Evolutionary conservation across 53 echinoderm and acorn worm genomes (phyloP), one percentile per base, ranked within the genome.

Genomic region (Stichopus horrens): DNA sequence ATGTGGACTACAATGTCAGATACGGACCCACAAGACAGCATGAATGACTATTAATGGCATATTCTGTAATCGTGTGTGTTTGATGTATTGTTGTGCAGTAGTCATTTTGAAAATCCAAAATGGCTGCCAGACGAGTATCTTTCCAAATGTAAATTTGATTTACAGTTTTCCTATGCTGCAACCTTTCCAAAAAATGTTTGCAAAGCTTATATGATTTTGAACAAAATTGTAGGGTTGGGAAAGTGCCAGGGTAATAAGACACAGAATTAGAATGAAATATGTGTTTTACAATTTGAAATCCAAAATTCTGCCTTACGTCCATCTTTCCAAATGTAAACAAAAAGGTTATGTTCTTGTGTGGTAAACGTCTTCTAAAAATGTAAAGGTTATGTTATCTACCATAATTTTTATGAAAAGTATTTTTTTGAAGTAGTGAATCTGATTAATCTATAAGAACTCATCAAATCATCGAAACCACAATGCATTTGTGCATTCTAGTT

Each of bases 21-120:
- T 65, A 86, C 82, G 82, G 82, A 81, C 86, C 67, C 52, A 86
- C 67, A 71, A 8, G 86, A 86, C 71, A 86, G 86, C 57, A 83
- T 57, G 57, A 55, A 19, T n/a, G 57, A 58, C 57, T 57, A 55
- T 83, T 5, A 83, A 83, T 0, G 57, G 77, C 37, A 37, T 37
- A 37, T 37, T 77, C 77, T 77, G 77, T 77, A 77, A 77, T 77
- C 21, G 21, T 77, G 21, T 77, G 53, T 77, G 77, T 77, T 20
- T 80, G 81, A 80, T 80, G 81, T 9, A 63, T 63, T 63, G 16
- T 63, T 75, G 9, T 75, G 19, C 51, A 23, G 22, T 75, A 21
- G 75, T 11, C 81, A 80, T 80, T 80, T 80, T 54, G 81, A 52
- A 80, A 80, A 80, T 53, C 81, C 81, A 54, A 80, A 55, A 80